Conservation (phyloP, 2,888 invertebrate species). For the Argyresthia goedartella region DNA sequence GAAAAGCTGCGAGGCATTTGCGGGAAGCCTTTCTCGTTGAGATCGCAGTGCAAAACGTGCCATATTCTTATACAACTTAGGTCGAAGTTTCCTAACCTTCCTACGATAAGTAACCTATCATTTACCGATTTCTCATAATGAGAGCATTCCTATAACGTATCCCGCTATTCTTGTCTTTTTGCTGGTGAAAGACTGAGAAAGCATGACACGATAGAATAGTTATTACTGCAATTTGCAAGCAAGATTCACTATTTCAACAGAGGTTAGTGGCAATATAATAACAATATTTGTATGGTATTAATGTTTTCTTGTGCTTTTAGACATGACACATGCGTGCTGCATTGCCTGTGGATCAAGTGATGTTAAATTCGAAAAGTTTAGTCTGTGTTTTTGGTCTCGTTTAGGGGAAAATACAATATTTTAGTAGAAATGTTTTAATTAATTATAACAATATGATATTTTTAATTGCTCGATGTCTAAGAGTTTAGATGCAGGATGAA, state of each 20-base stretch:
- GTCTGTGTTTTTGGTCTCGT: constrained; percentile 38
- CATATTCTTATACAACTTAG: constrained; percentile 6
- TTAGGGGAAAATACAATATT: neutral
- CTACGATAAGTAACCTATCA: too few relatives aligned
- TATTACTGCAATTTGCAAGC: constrained; percentile 53
- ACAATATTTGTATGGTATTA: constrained; percentile 1
- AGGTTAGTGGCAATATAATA: constrained; percentile 39
- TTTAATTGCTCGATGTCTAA: too few relatives aligned
- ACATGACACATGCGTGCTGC: constrained; percentile 63
- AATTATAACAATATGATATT: too few relatives aligned
- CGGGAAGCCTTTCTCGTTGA: constrained; percentile 43
- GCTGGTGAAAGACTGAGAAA: too few relatives aligned
- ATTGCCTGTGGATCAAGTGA: constrained; percentile 48
- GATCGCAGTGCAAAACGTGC: constrained; percentile 55
- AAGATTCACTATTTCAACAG: constrained; percentile 52
- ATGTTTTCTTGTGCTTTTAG: constrained; percentile 43
- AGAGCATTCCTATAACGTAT: too few relatives aligned
- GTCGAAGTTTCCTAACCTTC: neutral
- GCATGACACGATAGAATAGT: constrained; percentile 16
- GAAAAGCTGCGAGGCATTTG: constrained; percentile 63
- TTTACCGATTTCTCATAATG: too few relatives aligned
- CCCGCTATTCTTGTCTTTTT: too few relatives aligned
- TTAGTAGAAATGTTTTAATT: neutral
- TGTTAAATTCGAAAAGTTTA: constrained; percentile 41
- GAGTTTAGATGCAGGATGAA: too few relatives aligned